Evolutionary conservation across 2,797 vertebrate species (phyloP).

Genomic region (Anguilla marmorata): DNA sequence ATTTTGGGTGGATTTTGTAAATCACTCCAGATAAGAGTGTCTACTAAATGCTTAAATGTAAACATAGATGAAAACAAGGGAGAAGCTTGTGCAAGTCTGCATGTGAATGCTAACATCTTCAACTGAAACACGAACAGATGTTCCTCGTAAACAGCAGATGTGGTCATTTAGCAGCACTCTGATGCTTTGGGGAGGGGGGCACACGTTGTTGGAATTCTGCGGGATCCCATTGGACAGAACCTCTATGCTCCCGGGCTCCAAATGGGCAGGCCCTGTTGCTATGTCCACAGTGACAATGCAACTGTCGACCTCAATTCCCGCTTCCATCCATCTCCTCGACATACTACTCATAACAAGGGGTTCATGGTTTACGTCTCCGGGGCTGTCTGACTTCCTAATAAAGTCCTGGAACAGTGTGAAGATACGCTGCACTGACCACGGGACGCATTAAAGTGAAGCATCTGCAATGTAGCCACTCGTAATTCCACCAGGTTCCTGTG

Average conservation of each 20-base stretch:
- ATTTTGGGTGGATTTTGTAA: background rate
- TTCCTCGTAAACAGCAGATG: constrained; percentile 19
- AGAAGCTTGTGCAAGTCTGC: background rate
- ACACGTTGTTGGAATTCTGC: background rate
- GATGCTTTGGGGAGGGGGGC: background rate
- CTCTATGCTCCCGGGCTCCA: background rate
- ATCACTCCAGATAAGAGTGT: background rate
- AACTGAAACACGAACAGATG: constrained; percentile 22
- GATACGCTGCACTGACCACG: background rate
- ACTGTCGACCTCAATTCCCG: constrained; percentile 32
- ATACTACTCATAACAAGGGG: constrained; percentile 26
- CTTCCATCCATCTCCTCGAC: constrained; percentile 39
- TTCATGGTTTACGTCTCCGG: constrained; percentile 52
- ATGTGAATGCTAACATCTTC: constrained; percentile 18
- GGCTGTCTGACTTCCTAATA: constrained; percentile 49
- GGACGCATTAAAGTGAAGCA: constrained; percentile 10
- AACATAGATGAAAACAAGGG: background rate
- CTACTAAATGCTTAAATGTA: background rate
- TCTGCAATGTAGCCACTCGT: background rate
- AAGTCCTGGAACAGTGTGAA: constrained; percentile 43
- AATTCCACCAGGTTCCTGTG: constrained; percentile 7
- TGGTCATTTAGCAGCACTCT: constrained; percentile 16
- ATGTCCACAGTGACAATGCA: constrained; percentile 28
- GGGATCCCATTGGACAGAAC: background rate
- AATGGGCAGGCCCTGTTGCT: constrained; percentile 11